A percentile compares a stretch with the other conserved stretches of the same genome.
Evolutionary conservation across 1,140 invertebrate genomes (phyloP).

Genomic region (Myzus persicae): DNA sequence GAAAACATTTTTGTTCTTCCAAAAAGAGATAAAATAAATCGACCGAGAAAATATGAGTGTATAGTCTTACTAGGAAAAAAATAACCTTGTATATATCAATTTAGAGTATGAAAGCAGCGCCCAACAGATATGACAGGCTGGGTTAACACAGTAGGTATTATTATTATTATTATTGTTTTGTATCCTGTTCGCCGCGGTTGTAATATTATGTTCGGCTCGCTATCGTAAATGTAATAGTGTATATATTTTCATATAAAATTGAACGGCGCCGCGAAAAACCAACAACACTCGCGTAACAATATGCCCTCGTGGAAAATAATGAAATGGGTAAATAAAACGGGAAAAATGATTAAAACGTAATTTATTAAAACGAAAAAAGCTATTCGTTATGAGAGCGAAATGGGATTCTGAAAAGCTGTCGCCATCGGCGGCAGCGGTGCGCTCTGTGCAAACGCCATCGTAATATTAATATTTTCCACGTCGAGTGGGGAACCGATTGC

Average conservation of each 20-base stretch:
- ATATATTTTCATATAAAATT: not conserved
- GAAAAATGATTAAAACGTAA: slow-evolving; percentile 48
- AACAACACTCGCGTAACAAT: not conserved
- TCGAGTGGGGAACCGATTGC: not conserved
- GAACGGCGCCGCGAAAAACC: not conserved
- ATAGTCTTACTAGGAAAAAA: not conserved
- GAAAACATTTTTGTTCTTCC: not conserved
- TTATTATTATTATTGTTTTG: not conserved
- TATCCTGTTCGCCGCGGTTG: not conserved
- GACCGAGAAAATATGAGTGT: not conserved
- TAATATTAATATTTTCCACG: not conserved
- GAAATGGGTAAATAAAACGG: not conserved
- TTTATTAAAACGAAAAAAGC: slow-evolving; percentile 46
- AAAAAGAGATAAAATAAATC: not conserved
- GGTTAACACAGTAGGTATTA: not conserved
- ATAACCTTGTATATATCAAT: not conserved
- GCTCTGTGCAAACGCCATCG: not conserved
- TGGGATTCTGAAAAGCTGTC: not conserved
- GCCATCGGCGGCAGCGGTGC: not conserved
- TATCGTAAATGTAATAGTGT: too few relatives aligned
- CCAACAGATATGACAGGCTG: not conserved
- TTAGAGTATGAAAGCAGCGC: not conserved
- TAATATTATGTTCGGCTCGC: not conserved
- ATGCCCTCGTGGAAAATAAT: not conserved
- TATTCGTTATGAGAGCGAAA: not conserved